phyloP scores from a whole-genome alignment of 2,797 vertebrate genomes.

The Karalla daura region DNA sequence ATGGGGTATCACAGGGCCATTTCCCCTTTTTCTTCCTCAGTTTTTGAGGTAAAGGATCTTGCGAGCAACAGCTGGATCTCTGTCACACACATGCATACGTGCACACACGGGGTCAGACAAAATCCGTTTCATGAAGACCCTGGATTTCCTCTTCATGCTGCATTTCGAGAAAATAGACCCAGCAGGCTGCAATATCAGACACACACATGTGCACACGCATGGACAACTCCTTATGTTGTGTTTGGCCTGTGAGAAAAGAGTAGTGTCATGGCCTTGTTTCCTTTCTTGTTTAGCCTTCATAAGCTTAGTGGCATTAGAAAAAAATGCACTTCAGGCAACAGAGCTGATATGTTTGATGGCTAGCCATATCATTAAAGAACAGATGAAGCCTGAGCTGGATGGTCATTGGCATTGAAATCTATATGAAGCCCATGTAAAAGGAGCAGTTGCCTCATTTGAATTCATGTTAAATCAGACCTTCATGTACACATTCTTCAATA shows the following conservation, averaged over 20 bases:
- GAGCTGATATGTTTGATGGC: constrained; percentile 9
- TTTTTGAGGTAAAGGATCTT: constrained; percentile 50
- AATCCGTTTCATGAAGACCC: constrained; percentile 67
- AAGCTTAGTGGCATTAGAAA: constrained; percentile 8
- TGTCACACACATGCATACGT: constrained; percentile 29
- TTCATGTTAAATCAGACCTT: neutral
- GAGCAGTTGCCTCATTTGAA: neutral
- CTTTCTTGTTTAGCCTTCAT: constrained; percentile 15
- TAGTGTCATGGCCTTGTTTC: constrained; percentile 30
- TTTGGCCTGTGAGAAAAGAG: constrained; percentile 28
- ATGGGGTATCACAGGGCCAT: constrained; percentile 64
- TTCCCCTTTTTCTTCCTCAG: constrained; percentile 33
- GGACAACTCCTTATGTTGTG: constrained; percentile 12
- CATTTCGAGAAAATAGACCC: constrained; percentile 42
- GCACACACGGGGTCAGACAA: constrained; percentile 53
- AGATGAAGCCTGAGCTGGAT: too few species aligned
- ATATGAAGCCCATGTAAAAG: neutral
- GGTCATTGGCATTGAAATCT: too few species aligned
- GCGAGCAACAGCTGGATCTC: constrained; percentile 61
- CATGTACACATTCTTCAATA: neutral
- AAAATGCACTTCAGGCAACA: too few species aligned
- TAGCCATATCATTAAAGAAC: neutral
- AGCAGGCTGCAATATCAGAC: constrained; percentile 40
- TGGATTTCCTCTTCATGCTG: constrained; percentile 69
- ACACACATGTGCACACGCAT: constrained; percentile 5